Percentiles rank a stretch among this genome's conserved stretches.
phyloP scores from a whole-genome alignment of 2,113 vertebrate genomes.

The Paraplagusia blochii region DNA sequence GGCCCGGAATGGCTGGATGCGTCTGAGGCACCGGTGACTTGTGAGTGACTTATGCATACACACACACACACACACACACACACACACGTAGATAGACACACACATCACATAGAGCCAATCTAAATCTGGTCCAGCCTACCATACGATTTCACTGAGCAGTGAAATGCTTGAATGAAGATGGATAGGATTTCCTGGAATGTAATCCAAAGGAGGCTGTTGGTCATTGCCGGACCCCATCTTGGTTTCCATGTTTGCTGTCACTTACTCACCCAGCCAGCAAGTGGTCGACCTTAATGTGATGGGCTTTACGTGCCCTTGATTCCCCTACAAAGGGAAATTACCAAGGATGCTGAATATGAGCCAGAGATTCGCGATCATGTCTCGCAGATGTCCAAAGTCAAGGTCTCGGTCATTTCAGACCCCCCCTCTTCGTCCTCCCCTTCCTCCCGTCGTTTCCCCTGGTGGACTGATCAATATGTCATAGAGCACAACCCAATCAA shows the following conservation, averaged over 20 bases:
- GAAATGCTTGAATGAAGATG: constrained; percentile 69
- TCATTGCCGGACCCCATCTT: constrained; percentile 64
- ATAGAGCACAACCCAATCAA: constrained; percentile 61
- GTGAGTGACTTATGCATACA: constrained; percentile 29
- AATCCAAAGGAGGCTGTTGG: constrained; percentile 60
- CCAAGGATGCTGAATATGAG: constrained; percentile 54
- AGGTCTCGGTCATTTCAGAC: constrained; percentile 63
- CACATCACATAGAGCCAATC: constrained; percentile 51
- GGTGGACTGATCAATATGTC: constrained; percentile 72
- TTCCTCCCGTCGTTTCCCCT: constrained; percentile 23
- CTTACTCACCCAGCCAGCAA: constrained; percentile 46
- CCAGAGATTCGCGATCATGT: constrained; percentile 55
- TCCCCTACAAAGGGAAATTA: constrained; percentile 68
- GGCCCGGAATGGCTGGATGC: constrained; percentile 5
- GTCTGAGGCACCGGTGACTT: constrained; percentile 15
- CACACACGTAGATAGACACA: constrained; percentile 27
- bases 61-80: constrained; percentile 40
- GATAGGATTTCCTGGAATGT: constrained; percentile 66
- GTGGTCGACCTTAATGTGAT: constrained; percentile 52
- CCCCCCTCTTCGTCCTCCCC: background rate
- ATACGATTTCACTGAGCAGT: constrained; percentile 58
- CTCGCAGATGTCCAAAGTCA: constrained; percentile 67
- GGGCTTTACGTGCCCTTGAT: constrained; percentile 66
- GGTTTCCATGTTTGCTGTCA: constrained; percentile 54
- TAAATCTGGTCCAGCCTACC: constrained; percentile 52